These are phyloP conservation scores for Peromyscus melanophrys DNA, from an alignment of 2,797 vertebrate genomes.

Conservation along the genomic window DNA sequence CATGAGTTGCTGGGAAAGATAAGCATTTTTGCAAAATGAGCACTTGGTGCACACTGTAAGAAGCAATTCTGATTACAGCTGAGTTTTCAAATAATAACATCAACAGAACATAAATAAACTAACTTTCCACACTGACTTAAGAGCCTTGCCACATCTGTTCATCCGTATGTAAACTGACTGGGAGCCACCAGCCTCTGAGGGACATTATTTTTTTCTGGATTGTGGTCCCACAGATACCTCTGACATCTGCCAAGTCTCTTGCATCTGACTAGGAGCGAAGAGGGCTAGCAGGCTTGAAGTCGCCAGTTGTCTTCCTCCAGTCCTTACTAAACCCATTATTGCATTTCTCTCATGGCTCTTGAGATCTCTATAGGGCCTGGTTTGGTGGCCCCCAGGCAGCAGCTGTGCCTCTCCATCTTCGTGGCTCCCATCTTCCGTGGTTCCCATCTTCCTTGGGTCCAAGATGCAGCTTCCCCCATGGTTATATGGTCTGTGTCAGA, in stretches of 20 bases:
- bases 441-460: neutral
- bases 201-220: neutral
- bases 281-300: neutral
- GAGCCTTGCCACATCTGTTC: neutral
- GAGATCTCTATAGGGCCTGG: neutral
- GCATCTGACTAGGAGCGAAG: neutral
- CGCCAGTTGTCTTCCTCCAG: neutral
- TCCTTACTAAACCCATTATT: neutral
- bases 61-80: conserved; percentile 41
- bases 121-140: neutral
- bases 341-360: neutral
- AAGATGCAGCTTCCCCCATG: neutral
- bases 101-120: conserved; percentile 32
- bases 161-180: neutral
- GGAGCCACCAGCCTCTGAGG: neutral
- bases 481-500: neutral
- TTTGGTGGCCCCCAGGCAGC: neutral
- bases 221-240: neutral
- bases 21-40: conserved; percentile 26
- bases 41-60: neutral
- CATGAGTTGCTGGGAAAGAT: neutral
- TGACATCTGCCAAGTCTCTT: neutral
- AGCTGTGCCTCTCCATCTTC: too few relatives aligned
- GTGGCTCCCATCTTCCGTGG: too few relatives aligned
- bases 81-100: conserved; percentile 46